These are phyloP conservation scores for Phania funesta DNA, from an alignment of 2,888 invertebrate genomes.

Conservation along the genomic window DNA sequence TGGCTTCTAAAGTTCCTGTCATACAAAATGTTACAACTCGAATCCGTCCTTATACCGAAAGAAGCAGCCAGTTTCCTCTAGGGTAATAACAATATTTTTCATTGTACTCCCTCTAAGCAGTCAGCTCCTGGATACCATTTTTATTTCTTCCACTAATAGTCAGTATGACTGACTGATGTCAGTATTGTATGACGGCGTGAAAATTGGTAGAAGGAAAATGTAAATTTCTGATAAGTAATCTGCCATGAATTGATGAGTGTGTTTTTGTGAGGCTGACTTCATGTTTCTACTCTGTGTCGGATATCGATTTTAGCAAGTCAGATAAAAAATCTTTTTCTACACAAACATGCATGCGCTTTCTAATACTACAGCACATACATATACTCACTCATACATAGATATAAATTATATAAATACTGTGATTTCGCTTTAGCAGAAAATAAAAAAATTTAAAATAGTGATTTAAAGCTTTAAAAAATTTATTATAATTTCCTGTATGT, in stretches of 20 bases:
- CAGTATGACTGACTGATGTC: background rate
- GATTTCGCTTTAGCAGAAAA: background rate
- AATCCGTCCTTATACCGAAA: too few species aligned
- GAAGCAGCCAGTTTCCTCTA: too few species aligned
- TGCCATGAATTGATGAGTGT: conserved; percentile 40
- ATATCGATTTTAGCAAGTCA: conserved; percentile 37
- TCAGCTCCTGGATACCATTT: background rate
- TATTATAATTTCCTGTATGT: background rate
- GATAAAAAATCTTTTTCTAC: background rate
- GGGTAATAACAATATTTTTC: too few species aligned
- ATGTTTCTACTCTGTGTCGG: background rate
- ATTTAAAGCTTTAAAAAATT: background rate
- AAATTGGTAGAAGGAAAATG: conserved; percentile 21
- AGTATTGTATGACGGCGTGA: background rate
- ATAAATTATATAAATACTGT: background rate
- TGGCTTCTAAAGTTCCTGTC: too few species aligned
- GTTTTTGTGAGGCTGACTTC: conserved; percentile 11
- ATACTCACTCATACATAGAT: background rate
- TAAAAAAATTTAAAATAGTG: background rate
- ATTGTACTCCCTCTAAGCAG: too few species aligned
- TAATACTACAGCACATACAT: background rate
- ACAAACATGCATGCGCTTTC: conserved; percentile 10
- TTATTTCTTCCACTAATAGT: background rate
- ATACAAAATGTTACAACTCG: too few species aligned
- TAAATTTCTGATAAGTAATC: conserved; percentile 46